Percentiles rank a stretch among this genome's conserved stretches.
Conservation (phyloP, 2,888 invertebrate genomes). For the Cryptophagus acutangulus region DNA sequence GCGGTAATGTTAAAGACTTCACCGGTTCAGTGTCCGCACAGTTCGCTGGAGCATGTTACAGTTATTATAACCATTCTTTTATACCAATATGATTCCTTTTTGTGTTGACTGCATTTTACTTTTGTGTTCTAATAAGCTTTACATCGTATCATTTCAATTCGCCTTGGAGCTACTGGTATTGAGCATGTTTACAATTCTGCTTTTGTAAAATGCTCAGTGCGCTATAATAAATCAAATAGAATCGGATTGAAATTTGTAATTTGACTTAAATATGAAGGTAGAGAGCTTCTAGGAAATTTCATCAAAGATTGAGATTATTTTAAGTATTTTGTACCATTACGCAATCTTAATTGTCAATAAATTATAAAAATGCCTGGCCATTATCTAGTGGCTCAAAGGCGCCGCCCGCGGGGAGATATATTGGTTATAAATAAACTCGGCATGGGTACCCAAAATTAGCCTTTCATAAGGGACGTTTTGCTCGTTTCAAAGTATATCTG, state of each 20-base stretch:
- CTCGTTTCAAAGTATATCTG: slow-evolving; percentile 20
- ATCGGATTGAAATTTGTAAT: no score
- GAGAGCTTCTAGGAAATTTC: no score
- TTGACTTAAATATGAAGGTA: no score
- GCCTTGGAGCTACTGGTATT: slow-evolving; percentile 8
- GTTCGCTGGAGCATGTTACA: slow-evolving; percentile 13
- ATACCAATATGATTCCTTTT: slow-evolving; percentile 9
- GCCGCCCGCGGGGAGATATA: slow-evolving; percentile 40
- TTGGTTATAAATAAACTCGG: slow-evolving; percentile 39
- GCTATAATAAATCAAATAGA: no score
- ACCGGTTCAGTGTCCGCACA: slow-evolving; percentile 15
- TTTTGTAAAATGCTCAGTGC: no score
- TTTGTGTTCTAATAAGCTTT: slow-evolving; percentile 11
- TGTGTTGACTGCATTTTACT: slow-evolving; percentile 4
- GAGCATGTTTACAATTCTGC: no score
- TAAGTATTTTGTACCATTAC: slow-evolving; percentile 17
- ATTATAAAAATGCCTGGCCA: slow-evolving; percentile 41
- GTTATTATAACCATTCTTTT: slow-evolving; percentile 13
- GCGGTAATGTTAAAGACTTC: slow-evolving; percentile 16
- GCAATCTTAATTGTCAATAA: slow-evolving; percentile 43
- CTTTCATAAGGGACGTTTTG: slow-evolving; percentile 26
- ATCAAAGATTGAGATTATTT: no score
- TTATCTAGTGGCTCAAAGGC: slow-evolving; percentile 40
- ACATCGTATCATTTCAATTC: slow-evolving; percentile 5
- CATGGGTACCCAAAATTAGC: slow-evolving; percentile 26